Base-by-base conservation (phyloP, 2,113 vertebrate genomes). In the Puffinus mauretanicus region DNA sequence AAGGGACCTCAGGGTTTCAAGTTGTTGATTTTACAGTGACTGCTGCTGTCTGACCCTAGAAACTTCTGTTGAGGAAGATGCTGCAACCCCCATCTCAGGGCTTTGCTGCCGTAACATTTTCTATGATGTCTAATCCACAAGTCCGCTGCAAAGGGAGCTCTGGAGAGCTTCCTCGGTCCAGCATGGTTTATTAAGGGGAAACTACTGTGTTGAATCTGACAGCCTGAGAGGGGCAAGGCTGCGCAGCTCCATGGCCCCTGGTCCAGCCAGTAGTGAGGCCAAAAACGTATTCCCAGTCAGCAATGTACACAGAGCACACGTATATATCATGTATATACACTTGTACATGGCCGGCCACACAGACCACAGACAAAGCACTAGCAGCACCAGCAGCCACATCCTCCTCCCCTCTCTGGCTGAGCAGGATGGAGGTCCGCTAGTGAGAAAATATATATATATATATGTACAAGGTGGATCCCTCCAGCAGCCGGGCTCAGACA, bases 221-320 rank as follows among this genome's bases (percentile, higher is more conserved):
- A 49, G 36, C 21, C 40, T 24, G 52, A 42, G 62, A 61, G 47
- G 54, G 16, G 2, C 3, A 14, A 70, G 22, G 51, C 40, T 70
- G 32, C 6, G 0, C 52, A 55, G 38, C 18, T 57, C 29, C 6
- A 2, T 27, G 42, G 12, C 11, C n/a, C 4, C 24, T 0, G 6
- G 10, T 73, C 32, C 38, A 26, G 16, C 16, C 30, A 42, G 32
- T 51, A 26, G 51, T 34, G 49, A 65, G n/a, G 24, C 55, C 75
- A 38, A 52, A 57, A 89, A 83, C 0, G 0, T 42, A 25, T 60
- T 88, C 40, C 29, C 2, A 17, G 42, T 64, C 42, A 52, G 61
- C 61, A 25, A 12, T 1, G 4, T 15, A 46, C 0, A 1, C 17
- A 51, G 30, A 61, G 32, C 29, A 24, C 19, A 14, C 0, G 0